A percentile compares a stretch with the other conserved stretches of the same genome.
These are phyloP conservation scores for Epinotia ramella DNA, from an alignment of 2,888 invertebrate species.

Conservation along the genomic window DNA sequence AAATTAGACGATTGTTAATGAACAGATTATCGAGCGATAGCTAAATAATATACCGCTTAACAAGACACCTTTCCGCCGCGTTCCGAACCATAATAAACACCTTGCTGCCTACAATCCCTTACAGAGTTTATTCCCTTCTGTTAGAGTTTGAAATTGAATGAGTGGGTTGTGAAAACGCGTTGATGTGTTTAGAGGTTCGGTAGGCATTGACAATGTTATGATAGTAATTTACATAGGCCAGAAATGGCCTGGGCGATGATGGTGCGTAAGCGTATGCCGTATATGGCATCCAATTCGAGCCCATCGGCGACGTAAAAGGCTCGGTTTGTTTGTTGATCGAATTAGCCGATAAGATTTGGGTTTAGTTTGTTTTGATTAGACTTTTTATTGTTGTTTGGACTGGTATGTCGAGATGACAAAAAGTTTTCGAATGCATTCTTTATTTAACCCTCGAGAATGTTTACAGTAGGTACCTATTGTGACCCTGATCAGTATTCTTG, in stretches of 20 bases:
- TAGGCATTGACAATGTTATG: constrained; percentile 59
- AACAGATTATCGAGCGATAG: constrained; percentile 62
- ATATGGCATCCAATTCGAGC: constrained; percentile 60
- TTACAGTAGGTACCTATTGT: background rate
- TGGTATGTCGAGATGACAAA: constrained; percentile 25
- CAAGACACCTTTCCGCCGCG: constrained; percentile 38
- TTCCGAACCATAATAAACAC: constrained; percentile 17
- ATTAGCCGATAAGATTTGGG: constrained; percentile 50
- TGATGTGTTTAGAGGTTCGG: constrained; percentile 33
- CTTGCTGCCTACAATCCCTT: background rate
- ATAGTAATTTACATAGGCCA: constrained; percentile 67
- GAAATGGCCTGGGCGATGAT: constrained; percentile 51
- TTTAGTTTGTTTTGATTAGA: constrained; percentile 46
- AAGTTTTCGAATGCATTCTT: background rate
- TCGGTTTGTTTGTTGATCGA: constrained; percentile 58
- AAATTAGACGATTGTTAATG: constrained; percentile 62
- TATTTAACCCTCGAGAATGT: background rate
- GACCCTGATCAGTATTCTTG: background rate
- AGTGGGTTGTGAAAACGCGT: constrained; percentile 18
- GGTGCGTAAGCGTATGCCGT: constrained; percentile 56
- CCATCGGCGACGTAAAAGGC: constrained; percentile 62
- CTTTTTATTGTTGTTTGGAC: constrained; percentile 43
- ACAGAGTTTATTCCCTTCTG: constrained; percentile 6
- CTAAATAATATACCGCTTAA: constrained; percentile 49
- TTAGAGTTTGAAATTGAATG: constrained; percentile 41